Conservation (phyloP, 2,113 vertebrate species). For the Craseonycteris thonglongyai region DNA sequence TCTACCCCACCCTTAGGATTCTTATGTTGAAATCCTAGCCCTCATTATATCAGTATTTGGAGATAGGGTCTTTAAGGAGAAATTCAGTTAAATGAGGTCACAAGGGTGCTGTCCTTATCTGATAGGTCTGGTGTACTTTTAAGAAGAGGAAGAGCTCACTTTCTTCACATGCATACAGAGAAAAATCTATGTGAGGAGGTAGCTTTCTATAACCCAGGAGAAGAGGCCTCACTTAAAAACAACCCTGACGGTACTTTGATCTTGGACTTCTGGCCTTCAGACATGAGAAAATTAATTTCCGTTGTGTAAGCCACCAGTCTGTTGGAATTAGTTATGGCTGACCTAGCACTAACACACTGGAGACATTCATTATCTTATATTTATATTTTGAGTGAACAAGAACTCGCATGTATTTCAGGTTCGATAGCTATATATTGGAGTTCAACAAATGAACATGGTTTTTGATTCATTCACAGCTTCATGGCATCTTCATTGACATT, state of each 20-base stretch:
- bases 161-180: rapidly evolving
- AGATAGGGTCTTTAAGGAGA: not conserved
- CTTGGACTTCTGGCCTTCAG: not conserved
- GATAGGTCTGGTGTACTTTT: not conserved
- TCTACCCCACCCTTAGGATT: no score
- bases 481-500: not conserved
- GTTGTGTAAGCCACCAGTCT: not conserved
- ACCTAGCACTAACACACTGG: not conserved
- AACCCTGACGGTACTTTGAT: not conserved
- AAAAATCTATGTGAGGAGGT: not conserved
- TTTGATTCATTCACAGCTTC: not conserved
- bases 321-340: not conserved
- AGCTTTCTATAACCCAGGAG: no score
- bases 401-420: not conserved
- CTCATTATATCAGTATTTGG: not conserved
- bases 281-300: not conserved
- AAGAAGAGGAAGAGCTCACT: not conserved
- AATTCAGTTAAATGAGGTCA: not conserved
- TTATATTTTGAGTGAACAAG: not conserved
- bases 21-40: not conserved
- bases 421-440: not conserved
- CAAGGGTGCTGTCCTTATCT: not conserved
- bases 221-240: not conserved
- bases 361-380: not conserved
- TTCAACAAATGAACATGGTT: not conserved